Evolutionary conservation across 2,113 vertebrate genomes (phyloP), one percentile per base, ranked within the genome.

Genomic region (Merops nubicus): DNA sequence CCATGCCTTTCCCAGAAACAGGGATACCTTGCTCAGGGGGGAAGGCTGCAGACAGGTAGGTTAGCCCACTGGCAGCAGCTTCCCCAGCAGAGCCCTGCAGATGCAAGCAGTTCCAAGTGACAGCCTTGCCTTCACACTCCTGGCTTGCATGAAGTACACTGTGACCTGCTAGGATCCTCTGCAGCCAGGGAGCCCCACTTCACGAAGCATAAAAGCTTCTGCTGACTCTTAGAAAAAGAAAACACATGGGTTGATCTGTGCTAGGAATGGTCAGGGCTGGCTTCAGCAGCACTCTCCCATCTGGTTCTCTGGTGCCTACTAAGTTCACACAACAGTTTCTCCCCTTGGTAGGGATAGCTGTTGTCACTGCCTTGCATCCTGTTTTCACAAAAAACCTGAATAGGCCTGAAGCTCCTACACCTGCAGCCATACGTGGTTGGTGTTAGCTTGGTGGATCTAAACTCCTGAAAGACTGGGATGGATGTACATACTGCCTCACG

Each of bases 81-180:
- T 79, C 6, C 29, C 40, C 62, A 67, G 78, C 56, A 67, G 29
- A 83, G 34, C 42, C 17, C 74, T 88, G 54, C 22, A 72, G 40
- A 22, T n/a, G 33, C 2, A 70, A 56, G 50, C 15, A 38, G 21
- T 47, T 68, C 64, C 81, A 53, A 65, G 40, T 3, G 33, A 50
- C 42, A 22, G 34, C 16, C 60, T 84, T 6, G 1, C n/a, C 28
- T 65, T 79, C 23, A 33, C 40, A 9, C 6, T 65, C 56, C 40
- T 15, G 12, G 16, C 34, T 64, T 1, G 0, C 18, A 17, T 5
- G 18, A 56, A 28, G 16, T 28, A 54, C 2, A 0, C 54, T 31
- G 64, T 31, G 57, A 73, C 2, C 9, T 26, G n/a, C 6, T 17
- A 12, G 54, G 14, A 23, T 57, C n/a, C 50, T 34, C 34, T 48